phyloP scores from a whole-genome alignment of 2,113 vertebrate genomes.

The cattle (Bos taurus) region DNA sequence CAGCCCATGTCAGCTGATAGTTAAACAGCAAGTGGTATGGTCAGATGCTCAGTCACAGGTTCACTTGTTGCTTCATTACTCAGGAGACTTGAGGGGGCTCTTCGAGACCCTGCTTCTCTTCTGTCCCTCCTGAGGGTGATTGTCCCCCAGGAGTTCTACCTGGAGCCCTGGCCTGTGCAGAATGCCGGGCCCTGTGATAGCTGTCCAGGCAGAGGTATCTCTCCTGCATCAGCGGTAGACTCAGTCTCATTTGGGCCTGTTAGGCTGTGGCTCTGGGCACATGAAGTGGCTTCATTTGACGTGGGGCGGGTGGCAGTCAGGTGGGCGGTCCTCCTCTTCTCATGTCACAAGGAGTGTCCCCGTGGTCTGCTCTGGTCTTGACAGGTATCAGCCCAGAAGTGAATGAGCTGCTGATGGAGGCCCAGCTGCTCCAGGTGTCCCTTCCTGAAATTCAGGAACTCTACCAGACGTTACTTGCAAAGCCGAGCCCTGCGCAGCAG shows the following conservation, averaged over 20 bases:
- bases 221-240: not conserved
- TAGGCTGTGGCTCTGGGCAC: not conserved
- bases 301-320: not conserved
- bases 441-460: constrained; percentile 93
- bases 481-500: constrained; percentile 75
- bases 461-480: constrained; percentile 86
- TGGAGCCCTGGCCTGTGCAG: not conserved
- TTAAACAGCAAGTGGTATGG: not conserved
- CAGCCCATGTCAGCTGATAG: not conserved
- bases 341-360: not conserved
- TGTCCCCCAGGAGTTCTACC: not conserved
- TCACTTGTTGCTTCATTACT: not conserved
- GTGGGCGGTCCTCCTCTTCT: not conserved
- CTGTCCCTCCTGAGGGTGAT: not conserved
- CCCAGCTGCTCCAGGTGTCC: constrained; percentile 92
- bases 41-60: not conserved
- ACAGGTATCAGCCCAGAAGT: constrained; percentile 89
- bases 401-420: constrained; percentile 95
- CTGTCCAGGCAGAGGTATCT: not conserved
- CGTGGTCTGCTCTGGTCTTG: constrained; percentile 21
- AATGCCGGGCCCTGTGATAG: not conserved
- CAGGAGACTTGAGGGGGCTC: not conserved
- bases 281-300: not conserved
- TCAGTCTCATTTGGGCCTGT: not conserved
- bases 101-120: not conserved